Base-by-base conservation (phyloP, 2,888 invertebrate species). In the Eumerus sabulonum region DNA sequence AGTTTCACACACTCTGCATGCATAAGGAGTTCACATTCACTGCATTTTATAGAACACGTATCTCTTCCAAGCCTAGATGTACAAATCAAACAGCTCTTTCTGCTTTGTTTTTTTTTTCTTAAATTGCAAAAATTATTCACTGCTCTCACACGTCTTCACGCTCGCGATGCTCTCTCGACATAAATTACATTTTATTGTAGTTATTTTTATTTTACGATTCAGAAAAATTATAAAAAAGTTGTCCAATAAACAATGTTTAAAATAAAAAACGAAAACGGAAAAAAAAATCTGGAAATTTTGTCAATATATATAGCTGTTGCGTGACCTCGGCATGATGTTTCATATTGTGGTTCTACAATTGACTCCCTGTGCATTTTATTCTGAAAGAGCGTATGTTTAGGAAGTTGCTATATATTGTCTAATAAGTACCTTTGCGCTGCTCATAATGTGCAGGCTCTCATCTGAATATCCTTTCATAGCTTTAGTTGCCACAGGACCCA, bases 201-300 rank as follows among this genome's bases (percentile, higher is more conserved):
- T n/a, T n/a, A n/a, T n/a, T n/a, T n/a, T n/a, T n/a, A n/a, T n/a
- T n/a, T n/a, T n/a, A n/a, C n/a, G n/a, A n/a, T n/a, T n/a, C n/a
- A n/a, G n/a, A n/a, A n/a, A n/a, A n/a, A n/a, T 27, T 88, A 90
- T 57, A 93, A 91, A 89, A 96, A 96, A 76, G 95, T 95, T 84
- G 94, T 94, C 96, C 96, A 96, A 87, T 96, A 96, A 12, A 95
- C 94, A 82, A 96, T 93, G 87, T 96, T 96, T n/a, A 96, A 91
- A 85, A 96, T 94, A 84, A 96, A 93, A 90, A 96, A 96, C 2
- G 96, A 95, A 87, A 96, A 95, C 0, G 96, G 96, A 84, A 96
- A 96, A 90, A 96, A 95, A 90, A 96, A 94, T 85, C 96, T 91
- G 53, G 96, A 96, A 88, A 96, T 93, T 85, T 94, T 93, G 89